phyloP scores from a whole-genome alignment of 2,888 invertebrate species.

The Cyclophora albipunctata region DNA sequence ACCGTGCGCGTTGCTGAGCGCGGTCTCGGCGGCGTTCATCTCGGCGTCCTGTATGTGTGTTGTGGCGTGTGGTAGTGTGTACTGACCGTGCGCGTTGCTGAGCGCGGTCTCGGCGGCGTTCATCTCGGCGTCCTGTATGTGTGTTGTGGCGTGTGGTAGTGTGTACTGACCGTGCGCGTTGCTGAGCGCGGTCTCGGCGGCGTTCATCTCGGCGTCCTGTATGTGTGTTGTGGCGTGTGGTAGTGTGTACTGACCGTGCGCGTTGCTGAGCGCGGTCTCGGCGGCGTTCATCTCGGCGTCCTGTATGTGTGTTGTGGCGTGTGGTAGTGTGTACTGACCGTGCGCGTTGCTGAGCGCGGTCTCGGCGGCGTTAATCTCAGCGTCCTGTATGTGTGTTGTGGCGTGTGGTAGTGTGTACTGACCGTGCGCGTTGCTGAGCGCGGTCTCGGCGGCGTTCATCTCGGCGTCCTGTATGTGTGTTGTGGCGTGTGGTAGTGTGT shows the following conservation, averaged over 20 bases:
- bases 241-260: slow-evolving; percentile 83
- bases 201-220: slow-evolving; percentile 99
- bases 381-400: slow-evolving; percentile 98
- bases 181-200: slow-evolving; percentile 92
- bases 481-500: no score
- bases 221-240: no score
- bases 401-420: no score
- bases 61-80: no score
- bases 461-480: slow-evolving; percentile 99
- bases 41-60: slow-evolving; percentile 99
- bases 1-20: slow-evolving; percentile 88
- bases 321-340: no score
- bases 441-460: slow-evolving; percentile 97
- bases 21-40: slow-evolving; percentile 97
- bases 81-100: slow-evolving; percentile 83
- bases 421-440: slow-evolving; percentile 88
- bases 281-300: slow-evolving; percentile 99
- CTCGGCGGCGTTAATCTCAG: slow-evolving; percentile 98
- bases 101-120: slow-evolving; percentile 96
- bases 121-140: slow-evolving; percentile 99
- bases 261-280: slow-evolving; percentile 88
- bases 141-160: no score
- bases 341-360: slow-evolving; percentile 90
- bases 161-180: slow-evolving; percentile 85
- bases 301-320: no score